Base-by-base conservation (phyloP, 1,140 invertebrate species). In the Diorhabda sublineata region DNA sequence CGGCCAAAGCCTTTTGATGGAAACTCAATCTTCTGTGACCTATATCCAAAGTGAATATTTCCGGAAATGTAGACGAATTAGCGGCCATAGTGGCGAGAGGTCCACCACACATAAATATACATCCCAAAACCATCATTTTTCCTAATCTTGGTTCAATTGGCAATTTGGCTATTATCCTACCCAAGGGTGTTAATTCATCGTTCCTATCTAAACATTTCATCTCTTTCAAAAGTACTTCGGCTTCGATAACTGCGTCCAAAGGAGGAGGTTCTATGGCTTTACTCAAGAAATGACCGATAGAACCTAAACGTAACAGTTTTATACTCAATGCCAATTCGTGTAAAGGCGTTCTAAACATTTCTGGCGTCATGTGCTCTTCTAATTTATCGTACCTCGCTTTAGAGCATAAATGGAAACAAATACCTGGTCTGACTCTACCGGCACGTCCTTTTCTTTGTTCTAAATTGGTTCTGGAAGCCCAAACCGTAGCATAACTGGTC, bases 241-340 rank as follows among this genome's bases (percentile, higher is more conserved):
- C 95, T 81, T 95, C 92, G 68, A 97, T 94, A 2, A 98, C 93
- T 58, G 96, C 94, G 81, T 97, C 94, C 72, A 97, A 88, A 8
- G 95, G 95, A 56, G 96, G 96, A 2, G 95, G 93, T 80, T 98
- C 93, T 57, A 97, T 91, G 0, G 95, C 95, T 43, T 98, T 98
- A 7, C 90, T 92, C 6, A 98, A 83, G 81, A 98, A 98, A 78
- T 96, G 93, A 3, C 92, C 91, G 78, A 98, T 96, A 43, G 87
- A 87, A 64, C 96, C 96, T 3, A 98, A 82, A 63, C 92, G 87
- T n/a, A 98, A 83, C 3, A 98, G 81, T 81, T 97, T 94, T 78
- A 93, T 92, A 69, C 89, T 91, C 9, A 96, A 83, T 0, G 92
- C 91, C 57, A 96, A 82, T 79, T 98, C 96, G 78, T 98, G 96